Conservation (phyloP, 1,140 invertebrate species). For the Diprion similis region DNA sequence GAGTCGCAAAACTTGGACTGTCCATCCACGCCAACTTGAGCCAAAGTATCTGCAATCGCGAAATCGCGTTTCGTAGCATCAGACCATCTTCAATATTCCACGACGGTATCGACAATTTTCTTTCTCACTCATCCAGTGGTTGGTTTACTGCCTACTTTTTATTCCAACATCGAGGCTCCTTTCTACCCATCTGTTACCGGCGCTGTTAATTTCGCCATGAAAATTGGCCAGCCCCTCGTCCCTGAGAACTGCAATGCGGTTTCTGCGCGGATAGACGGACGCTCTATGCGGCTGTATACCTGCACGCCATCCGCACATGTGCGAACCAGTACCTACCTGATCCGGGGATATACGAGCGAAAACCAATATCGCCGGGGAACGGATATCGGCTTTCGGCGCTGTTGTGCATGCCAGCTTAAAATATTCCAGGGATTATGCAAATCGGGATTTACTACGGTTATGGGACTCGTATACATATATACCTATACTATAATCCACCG, state of each 20-base stretch:
- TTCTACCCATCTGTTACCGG: background rate
- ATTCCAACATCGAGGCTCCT: too few species aligned
- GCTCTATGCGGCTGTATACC: too few species aligned
- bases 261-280: background rate
- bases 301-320: too few species aligned
- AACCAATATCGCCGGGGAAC: background rate
- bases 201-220: background rate
- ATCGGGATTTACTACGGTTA: background rate
- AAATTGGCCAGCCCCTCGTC: background rate
- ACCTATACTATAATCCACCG: background rate
- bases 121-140: too few species aligned
- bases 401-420: background rate
- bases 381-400: background rate
- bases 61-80: too few species aligned
- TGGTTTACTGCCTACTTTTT: too few species aligned
- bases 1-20: too few species aligned
- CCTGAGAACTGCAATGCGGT: background rate
- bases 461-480: background rate
- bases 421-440: background rate
- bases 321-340: too few species aligned
- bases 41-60: too few species aligned
- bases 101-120: too few species aligned
- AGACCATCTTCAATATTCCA: too few species aligned
- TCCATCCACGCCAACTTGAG: too few species aligned
- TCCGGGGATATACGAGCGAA: background rate